phyloP scores from a whole-genome alignment of 2,888 invertebrate genomes.

The Cybosia mesomella region DNA sequence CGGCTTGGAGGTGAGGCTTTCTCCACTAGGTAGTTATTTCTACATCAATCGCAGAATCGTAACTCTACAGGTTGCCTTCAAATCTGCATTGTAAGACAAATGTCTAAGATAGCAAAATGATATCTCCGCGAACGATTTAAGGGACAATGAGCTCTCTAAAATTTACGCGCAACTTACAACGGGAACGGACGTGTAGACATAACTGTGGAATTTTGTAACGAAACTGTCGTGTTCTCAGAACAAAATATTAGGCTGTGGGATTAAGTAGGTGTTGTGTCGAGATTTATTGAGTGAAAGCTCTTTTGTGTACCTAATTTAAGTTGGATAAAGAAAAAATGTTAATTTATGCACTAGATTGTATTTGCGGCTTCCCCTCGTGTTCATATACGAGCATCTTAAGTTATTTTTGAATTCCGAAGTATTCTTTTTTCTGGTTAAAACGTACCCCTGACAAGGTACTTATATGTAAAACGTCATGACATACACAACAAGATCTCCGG shows the following conservation, averaged over 20 bases:
- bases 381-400: too few relatives aligned
- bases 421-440: too few relatives aligned
- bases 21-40: too few relatives aligned
- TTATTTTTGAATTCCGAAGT: too few relatives aligned
- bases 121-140: conserved; percentile 70
- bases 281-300: conserved; percentile 12
- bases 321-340: neutral
- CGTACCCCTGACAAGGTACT: too few relatives aligned
- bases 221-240: conserved; percentile 38
- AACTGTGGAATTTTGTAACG: conserved; percentile 46
- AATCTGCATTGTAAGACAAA: conserved; percentile 72
- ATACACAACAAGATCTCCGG: too few relatives aligned
- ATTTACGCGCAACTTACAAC: conserved; percentile 54
- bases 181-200: conserved; percentile 38
- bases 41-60: conserved; percentile 17
- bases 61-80: conserved; percentile 53
- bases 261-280: conserved; percentile 24
- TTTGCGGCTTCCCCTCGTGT: too few relatives aligned
- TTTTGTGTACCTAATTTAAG: conserved; percentile 9
- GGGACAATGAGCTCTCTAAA: conserved; percentile 63
- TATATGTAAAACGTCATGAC: too few relatives aligned
- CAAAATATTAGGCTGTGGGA: conserved; percentile 42
- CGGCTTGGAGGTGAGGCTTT: too few relatives aligned
- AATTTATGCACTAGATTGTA: neutral
- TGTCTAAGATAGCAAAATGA: conserved; percentile 71